A percentile compares a stretch with the other conserved stretches of the same genome.
Evolutionary conservation across 2,888 invertebrate genomes (phyloP).

Genomic region (Hypomecis punctinalis): DNA sequence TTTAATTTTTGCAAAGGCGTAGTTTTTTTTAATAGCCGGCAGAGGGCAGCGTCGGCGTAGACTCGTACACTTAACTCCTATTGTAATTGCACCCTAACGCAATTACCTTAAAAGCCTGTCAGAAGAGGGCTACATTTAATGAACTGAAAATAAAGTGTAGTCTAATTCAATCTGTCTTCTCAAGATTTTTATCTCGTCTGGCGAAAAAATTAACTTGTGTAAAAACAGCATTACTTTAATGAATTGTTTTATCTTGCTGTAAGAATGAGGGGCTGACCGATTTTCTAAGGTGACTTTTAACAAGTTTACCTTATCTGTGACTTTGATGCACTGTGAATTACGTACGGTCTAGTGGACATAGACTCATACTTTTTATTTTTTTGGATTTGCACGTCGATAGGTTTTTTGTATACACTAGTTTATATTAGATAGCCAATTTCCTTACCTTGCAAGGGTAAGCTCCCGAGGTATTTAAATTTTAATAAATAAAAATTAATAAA

Average conservation of each 20-base stretch:
- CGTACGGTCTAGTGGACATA: too few species aligned
- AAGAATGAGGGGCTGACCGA: background rate
- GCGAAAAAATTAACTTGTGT: conserved; percentile 13
- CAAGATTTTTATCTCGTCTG: conserved; percentile 25
- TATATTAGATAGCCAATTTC: too few species aligned
- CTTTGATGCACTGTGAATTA: too few species aligned
- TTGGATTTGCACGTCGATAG: too few species aligned
- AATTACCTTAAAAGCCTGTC: conserved; percentile 83
- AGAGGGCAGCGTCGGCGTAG: background rate
- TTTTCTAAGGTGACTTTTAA: too few species aligned
- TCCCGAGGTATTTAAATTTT: too few species aligned
- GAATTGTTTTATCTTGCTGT: background rate
- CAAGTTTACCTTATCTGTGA: too few species aligned
- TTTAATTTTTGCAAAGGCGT: background rate
- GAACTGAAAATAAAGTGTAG: conserved; percentile 76
- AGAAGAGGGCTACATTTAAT: conserved; percentile 76
- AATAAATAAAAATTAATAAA: too few species aligned
- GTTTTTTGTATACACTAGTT: too few species aligned
- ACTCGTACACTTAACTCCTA: conserved; percentile 37
- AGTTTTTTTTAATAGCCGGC: background rate
- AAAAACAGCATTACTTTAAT: conserved; percentile 1
- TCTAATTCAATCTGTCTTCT: conserved; percentile 68
- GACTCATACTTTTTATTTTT: too few species aligned
- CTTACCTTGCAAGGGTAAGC: too few species aligned
- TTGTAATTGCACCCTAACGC: conserved; percentile 76